Evolutionary conservation across 2,797 vertebrate species (phyloP).

Genomic region (Chelmon rostratus): DNA sequence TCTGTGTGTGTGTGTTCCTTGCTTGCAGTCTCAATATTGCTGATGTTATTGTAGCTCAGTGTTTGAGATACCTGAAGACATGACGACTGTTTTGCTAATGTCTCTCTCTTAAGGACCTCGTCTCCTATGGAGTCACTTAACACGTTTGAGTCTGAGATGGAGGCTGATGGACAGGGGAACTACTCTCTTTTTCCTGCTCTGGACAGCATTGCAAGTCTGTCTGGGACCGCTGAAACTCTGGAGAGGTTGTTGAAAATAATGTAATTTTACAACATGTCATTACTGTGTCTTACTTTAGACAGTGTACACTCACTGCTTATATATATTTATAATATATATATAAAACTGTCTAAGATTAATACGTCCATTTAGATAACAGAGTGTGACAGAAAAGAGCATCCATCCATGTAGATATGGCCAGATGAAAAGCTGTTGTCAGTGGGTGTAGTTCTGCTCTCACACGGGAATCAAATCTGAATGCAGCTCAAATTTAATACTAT

Average conservation of each 20-base stretch:
- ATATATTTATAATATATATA: not conserved
- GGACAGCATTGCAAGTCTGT: constrained; percentile 86
- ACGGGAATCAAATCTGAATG: not conserved
- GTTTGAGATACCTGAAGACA: not conserved
- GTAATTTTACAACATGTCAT: not conserved
- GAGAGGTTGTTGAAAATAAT: constrained; percentile 77
- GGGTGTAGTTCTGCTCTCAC: not conserved
- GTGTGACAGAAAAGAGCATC: not conserved
- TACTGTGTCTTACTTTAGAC: not conserved
- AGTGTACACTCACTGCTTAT: not conserved
- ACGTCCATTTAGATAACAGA: not conserved
- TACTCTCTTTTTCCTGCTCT: constrained; percentile 89
- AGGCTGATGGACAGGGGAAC: constrained; percentile 85
- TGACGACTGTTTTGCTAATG: not conserved
- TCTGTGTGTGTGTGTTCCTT: not conserved
- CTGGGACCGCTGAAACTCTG: constrained; percentile 83
- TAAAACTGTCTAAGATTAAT: not conserved
- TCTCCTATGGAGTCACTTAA: constrained; percentile 87
- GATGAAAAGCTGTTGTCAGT: not conserved
- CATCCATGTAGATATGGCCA: not conserved
- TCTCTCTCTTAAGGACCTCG: constrained; percentile 32
- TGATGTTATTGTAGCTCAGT: not conserved
- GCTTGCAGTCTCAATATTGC: not conserved
- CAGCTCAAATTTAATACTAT: not conserved
- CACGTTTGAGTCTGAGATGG: constrained; percentile 89